Evolutionary conservation across 2,888 invertebrate genomes (phyloP), one percentile per base, ranked within the genome.

Genomic region (Polyploca ridens): DNA sequence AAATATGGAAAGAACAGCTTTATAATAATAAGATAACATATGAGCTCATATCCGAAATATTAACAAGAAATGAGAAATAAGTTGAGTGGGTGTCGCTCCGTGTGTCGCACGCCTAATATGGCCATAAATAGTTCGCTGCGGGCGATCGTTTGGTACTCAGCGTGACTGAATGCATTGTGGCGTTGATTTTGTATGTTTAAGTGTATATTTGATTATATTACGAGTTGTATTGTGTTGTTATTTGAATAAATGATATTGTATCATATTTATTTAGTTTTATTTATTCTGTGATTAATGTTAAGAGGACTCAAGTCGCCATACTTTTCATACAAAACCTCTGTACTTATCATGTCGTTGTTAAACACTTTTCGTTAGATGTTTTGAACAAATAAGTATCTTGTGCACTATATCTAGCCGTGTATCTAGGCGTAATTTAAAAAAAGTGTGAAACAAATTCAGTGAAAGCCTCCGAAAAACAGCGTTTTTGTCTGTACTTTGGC

Each of bases 171-270:
- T 54, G 54, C 59, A 58, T 35, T 59, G 8, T 35, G 33, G 59
- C 16, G 59, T 60, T 60, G 14, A 38, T 60, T 35, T 38, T 49
- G 62, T 62, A 62, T 16, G 27, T 61, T 33, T 63, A 62, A 66
- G 35, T 66, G 63, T 68, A 66, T 54, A 54, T 54, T 54, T 54
- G 16, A 38, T 64, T 63, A 65, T 66, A 68, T 68, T 67, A 65
- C 41, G 57, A 63, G 64, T 66, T 65, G 60, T 27, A 64, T 65
- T 69, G 66, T 66, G 66, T 69, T 67, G 69, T 71, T 71, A 57
- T 60, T 66, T 67, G 58, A 63, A 64, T 66, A 65, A 69, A 69
- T 63, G 66, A 71, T 62, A 68, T 66, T 71, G 69, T 68, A 67
- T 64, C 58, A 60, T 38, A 16, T 33, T 33, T 41, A 57, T 14